Percentiles rank a stretch among this genome's conserved stretches.
These are phyloP conservation scores for Andinoacara biseriatus DNA, from an alignment of 2,113 vertebrate genomes.

Conservation along the genomic window DNA sequence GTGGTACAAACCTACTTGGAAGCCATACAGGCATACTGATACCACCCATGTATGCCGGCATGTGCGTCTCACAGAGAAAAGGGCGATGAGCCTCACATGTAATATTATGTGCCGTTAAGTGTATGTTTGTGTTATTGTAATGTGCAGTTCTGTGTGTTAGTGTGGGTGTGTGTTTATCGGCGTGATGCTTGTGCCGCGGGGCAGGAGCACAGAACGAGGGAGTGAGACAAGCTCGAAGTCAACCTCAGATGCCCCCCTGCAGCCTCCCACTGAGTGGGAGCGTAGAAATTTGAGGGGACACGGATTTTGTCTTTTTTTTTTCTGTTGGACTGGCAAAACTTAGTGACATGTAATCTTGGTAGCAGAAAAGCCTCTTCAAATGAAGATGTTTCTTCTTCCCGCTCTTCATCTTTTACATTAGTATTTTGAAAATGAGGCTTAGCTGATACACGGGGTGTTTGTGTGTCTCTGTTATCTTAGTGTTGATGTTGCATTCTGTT, in stretches of 20 bases:
- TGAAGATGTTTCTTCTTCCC: not conserved
- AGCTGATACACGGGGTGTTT: constrained; percentile 13
- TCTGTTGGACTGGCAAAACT: constrained; percentile 40
- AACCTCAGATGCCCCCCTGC: constrained; percentile 51
- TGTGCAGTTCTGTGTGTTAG: constrained; percentile 21
- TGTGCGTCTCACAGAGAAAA: constrained; percentile 15
- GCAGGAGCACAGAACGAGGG: constrained; percentile 43
- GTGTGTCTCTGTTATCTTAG: constrained; percentile 10
- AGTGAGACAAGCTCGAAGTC: constrained; percentile 68
- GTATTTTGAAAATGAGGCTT: constrained; percentile 7
- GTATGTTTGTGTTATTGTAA: constrained; percentile 42
- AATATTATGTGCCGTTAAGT: constrained; percentile 23
- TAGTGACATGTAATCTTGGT: constrained; percentile 33
- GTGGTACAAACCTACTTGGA: constrained; percentile 54
- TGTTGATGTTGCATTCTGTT: not conserved
- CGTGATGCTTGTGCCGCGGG: constrained; percentile 46
- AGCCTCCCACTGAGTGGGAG: constrained; percentile 62
- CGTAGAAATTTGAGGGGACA: constrained; percentile 38
- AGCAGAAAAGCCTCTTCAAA: constrained; percentile 18
- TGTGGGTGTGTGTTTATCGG: constrained; percentile 63
- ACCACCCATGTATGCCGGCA: constrained; percentile 9
- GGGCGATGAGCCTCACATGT: constrained; percentile 10
- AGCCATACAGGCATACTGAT: constrained; percentile 24
- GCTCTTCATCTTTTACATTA: not conserved
- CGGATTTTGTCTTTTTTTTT: constrained; percentile 30